A percentile compares a stretch with the other conserved stretches of the same genome.
Evolutionary conservation across 2,888 invertebrate genomes (phyloP).

Genomic region (Drosophila anomelani): DNA sequence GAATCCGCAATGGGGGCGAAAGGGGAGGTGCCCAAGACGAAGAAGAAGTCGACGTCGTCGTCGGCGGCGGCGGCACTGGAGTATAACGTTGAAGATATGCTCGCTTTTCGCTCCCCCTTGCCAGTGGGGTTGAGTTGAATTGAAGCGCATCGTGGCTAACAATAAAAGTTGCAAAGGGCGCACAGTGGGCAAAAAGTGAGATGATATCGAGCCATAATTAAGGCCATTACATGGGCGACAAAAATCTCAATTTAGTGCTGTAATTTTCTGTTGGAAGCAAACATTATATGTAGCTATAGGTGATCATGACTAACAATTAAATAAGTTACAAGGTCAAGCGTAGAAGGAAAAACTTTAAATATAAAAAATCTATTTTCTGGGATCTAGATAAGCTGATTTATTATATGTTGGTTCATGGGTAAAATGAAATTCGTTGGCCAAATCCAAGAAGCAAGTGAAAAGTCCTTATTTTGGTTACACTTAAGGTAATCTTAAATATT

Average conservation of each 20-base stretch:
- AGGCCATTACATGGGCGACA: slow-evolving; percentile 10
- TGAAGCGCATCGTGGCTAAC: slow-evolving; percentile 70
- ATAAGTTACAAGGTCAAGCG: not conserved
- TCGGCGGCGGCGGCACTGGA: slow-evolving; percentile 46
- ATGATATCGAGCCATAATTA: slow-evolving; percentile 24
- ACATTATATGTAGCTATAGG: not conserved
- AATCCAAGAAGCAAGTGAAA: not conserved
- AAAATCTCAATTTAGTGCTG: slow-evolving; percentile 15
- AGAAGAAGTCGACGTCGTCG: slow-evolving; percentile 1
- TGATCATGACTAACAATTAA: slow-evolving; percentile 4
- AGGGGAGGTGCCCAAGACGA: slow-evolving; percentile 15
- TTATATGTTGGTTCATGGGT: not conserved
- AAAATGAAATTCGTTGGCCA: not conserved
- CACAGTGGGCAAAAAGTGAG: slow-evolving; percentile 51
- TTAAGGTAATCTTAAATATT: not conserved
- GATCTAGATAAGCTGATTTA: not conserved
- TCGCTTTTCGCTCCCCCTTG: slow-evolving; percentile 35
- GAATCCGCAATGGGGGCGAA: slow-evolving; percentile 36
- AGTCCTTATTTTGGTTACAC: not conserved
- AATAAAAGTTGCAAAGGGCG: slow-evolving; percentile 65
- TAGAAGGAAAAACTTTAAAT: not conserved
- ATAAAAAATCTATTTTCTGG: not conserved
- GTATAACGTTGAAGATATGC: slow-evolving; percentile 72
- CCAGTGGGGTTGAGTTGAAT: slow-evolving; percentile 47
- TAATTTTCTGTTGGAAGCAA: slow-evolving; percentile 11